Percentiles rank a stretch among this genome's conserved stretches.
phyloP scores from a whole-genome alignment of 2,113 vertebrate species.

The Dasyprocta punctata region DNA sequence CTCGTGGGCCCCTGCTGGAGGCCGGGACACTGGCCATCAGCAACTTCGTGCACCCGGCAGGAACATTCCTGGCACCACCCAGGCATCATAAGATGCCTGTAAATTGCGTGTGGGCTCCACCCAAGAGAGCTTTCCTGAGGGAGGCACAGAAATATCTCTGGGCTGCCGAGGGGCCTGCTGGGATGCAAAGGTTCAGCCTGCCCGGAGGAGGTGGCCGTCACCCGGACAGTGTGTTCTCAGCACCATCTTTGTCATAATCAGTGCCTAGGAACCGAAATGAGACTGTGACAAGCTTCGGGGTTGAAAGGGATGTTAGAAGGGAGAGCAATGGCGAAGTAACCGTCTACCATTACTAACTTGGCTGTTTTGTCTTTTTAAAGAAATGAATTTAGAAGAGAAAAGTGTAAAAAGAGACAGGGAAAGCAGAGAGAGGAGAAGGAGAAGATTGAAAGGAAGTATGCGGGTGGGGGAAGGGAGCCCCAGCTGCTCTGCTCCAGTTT shows the following conservation, averaged over 20 bases:
- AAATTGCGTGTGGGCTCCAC: neutral
- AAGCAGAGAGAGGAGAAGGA: neutral
- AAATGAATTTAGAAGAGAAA: neutral
- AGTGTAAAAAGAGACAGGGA: neutral
- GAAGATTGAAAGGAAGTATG: neutral
- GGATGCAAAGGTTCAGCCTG: neutral
- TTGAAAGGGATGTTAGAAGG: rapidly evolving
- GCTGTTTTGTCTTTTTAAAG: neutral
- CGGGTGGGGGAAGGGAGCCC: no score
- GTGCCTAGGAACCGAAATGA: neutral
- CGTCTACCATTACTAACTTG: neutral
- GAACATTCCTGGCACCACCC: neutral
- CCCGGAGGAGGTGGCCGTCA: neutral
- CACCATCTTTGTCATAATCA: neutral
- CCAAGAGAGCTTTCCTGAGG: neutral
- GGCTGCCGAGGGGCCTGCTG: neutral
- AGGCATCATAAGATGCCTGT: neutral
- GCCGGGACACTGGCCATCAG: neutral
- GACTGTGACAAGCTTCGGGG: neutral
- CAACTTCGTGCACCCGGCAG: neutral
- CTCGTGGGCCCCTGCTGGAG: neutral
- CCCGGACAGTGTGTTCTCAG: neutral
- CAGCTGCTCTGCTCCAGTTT: rapidly evolving
- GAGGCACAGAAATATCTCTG: constrained; percentile 39
- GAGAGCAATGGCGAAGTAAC: rapidly evolving